Conservation (phyloP, 2,888 invertebrate genomes). For the Aspidiotus destructor region DNA sequence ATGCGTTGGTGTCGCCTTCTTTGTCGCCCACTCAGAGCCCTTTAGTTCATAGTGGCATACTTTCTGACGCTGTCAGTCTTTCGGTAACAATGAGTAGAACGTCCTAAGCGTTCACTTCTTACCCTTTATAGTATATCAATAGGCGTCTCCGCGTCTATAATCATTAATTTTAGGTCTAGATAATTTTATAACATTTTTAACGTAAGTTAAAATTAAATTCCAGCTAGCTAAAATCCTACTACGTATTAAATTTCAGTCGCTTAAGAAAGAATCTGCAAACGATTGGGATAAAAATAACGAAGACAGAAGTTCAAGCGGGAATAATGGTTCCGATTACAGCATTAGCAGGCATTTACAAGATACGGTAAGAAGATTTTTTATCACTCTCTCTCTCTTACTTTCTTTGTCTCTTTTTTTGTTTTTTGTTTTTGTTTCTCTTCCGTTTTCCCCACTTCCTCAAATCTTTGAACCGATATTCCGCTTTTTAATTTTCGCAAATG, state of each 20-base stretch:
- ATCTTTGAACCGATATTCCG: not conserved
- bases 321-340: slow-evolving; percentile 25
- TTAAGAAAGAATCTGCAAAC: slow-evolving; percentile 19
- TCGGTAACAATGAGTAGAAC: too few relatives aligned
- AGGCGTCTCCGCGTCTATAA: too few relatives aligned
- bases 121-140: too few relatives aligned
- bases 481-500: not conserved
- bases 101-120: too few relatives aligned
- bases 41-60: too few relatives aligned
- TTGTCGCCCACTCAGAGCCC: too few relatives aligned
- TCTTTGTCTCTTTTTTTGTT: slow-evolving; percentile 1
- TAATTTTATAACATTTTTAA: too few relatives aligned
- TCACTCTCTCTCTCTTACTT: not conserved
- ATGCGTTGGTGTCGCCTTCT: too few relatives aligned
- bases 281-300: slow-evolving; percentile 9
- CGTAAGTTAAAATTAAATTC: too few relatives aligned
- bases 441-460: not conserved
- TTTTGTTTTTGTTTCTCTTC: slow-evolving; percentile 4
- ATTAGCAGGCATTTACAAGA: slow-evolving; percentile 16
- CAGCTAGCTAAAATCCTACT: not conserved
- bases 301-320: slow-evolving; percentile 19
- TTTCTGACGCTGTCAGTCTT: too few relatives aligned
- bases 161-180: too few relatives aligned
- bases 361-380: slow-evolving; percentile 13
- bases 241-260: slow-evolving; percentile 19